Evolutionary conservation across 2,113 vertebrate species (phyloP).

Genomic region (Antechinus stuartii): DNA sequence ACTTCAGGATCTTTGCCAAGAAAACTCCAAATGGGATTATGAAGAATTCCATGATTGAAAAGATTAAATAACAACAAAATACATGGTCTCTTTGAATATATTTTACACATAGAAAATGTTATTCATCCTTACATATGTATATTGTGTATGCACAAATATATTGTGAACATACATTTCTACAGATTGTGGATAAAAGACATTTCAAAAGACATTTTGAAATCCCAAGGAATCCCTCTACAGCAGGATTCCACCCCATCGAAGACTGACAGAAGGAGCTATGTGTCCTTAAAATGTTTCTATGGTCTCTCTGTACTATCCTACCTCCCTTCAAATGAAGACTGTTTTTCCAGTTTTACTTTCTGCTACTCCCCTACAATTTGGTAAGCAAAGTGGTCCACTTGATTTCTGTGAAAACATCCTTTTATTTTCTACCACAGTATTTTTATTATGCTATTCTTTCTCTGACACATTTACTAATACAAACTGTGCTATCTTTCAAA

Average conservation of each 20-base stretch:
- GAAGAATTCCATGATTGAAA: no score
- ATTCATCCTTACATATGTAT: not conserved
- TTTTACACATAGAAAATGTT: not conserved
- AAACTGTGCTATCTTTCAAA: not conserved
- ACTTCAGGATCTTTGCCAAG: no score
- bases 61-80: not conserved
- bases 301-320: not conserved
- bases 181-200: not conserved
- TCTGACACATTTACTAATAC: not conserved
- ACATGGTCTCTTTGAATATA: not conserved
- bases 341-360: not conserved
- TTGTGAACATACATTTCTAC: not conserved
- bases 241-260: not conserved
- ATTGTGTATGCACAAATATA: not conserved
- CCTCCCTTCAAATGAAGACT: not conserved
- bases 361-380: not conserved
- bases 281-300: not conserved
- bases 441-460: not conserved
- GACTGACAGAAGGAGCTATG: not conserved
- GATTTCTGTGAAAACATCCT: not conserved
- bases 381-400: not conserved
- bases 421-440: not conserved
- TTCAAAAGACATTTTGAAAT: no score
- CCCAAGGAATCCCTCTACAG: not conserved
- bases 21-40: no score